phyloP scores from a whole-genome alignment of 2,888 invertebrate genomes.

The Xanthorhoe spadicearia region DNA sequence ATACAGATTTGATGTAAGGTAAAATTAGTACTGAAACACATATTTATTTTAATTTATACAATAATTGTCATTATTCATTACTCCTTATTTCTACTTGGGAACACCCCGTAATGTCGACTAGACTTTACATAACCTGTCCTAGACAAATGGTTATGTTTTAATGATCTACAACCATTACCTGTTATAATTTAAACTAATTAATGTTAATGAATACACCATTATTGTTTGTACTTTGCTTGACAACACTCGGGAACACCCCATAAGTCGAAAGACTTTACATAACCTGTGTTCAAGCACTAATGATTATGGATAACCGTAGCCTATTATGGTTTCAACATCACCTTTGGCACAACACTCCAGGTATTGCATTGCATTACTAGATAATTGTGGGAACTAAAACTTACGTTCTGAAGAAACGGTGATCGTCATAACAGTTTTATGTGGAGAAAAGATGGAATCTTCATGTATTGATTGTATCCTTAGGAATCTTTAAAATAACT shows the following conservation, averaged over 20 bases:
- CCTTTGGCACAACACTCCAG: slow-evolving; percentile 21
- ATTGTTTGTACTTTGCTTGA: no score
- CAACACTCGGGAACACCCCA: neutral
- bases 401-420: neutral
- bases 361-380: slow-evolving; percentile 30
- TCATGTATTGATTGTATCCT: no score
- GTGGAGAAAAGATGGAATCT: no score
- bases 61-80: neutral
- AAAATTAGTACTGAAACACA: neutral
- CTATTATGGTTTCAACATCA: slow-evolving; percentile 32
- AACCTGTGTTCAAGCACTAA: slow-evolving; percentile 13
- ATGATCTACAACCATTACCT: no score
- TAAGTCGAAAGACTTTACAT: neutral
- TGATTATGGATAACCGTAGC: slow-evolving; percentile 22
- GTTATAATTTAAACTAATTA: no score
- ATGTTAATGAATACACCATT: no score
- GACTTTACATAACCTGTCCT: no score
- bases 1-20: no score
- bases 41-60: neutral
- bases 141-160: no score
- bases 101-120: neutral
- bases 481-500: no score
- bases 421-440: neutral
- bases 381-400: slow-evolving; percentile 17
- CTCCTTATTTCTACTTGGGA: neutral